Conservation (phyloP, 2,888 invertebrate genomes). For the Nomada goodeniana region DNA sequence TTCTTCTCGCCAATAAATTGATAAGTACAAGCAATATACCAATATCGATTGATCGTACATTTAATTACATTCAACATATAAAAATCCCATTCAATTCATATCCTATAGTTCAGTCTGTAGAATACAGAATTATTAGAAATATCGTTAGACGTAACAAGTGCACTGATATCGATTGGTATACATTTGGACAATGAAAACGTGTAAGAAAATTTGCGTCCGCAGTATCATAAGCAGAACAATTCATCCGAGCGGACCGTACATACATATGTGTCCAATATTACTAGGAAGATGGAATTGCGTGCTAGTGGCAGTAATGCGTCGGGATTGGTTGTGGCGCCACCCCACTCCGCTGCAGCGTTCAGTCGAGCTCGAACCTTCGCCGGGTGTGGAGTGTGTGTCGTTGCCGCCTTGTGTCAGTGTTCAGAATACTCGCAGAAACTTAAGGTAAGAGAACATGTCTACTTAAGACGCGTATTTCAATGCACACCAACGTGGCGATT, state of each 20-base stretch:
- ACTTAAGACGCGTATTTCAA: background rate
- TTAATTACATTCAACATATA: too few species aligned
- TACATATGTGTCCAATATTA: slow-evolving; percentile 14
- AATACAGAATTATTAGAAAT: too few species aligned
- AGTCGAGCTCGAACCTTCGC: slow-evolving; percentile 79
- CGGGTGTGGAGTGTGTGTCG: slow-evolving; percentile 67
- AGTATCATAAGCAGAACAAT: slow-evolving; percentile 12
- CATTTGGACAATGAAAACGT: too few species aligned
- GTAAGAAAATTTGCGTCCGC: too few species aligned
- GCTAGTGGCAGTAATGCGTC: slow-evolving; percentile 28
- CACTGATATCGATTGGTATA: too few species aligned
- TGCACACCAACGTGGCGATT: background rate
- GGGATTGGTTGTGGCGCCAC: slow-evolving; percentile 62
- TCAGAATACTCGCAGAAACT: slow-evolving; percentile 72
- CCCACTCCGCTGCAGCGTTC: slow-evolving; percentile 60
- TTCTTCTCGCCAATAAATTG: background rate
- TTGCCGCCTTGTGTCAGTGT: slow-evolving; percentile 66
- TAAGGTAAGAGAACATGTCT: slow-evolving; percentile 72
- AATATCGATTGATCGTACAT: too few species aligned
- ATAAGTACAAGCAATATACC: too few species aligned
- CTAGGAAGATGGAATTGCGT: slow-evolving; percentile 49
- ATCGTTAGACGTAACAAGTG: too few species aligned
- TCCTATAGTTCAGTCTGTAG: too few species aligned
- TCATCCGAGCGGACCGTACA: slow-evolving; percentile 10
- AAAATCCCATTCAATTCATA: too few species aligned